phyloP scores from a whole-genome alignment of 37 sponge, comb jelly and placozoan species.

The Beroe forskalii region DNA sequence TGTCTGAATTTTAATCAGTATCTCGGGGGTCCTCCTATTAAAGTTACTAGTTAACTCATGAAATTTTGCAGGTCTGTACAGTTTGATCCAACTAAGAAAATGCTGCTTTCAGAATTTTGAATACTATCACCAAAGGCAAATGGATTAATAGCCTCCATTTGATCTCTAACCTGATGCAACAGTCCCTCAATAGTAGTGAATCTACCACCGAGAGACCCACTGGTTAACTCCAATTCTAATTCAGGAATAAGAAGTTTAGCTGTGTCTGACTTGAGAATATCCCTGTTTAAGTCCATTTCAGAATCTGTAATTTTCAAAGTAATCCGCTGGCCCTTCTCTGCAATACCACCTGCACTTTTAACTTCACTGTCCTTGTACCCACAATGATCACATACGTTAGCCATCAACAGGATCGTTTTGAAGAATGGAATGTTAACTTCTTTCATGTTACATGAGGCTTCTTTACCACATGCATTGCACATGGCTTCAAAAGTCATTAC shows the following conservation, averaged over 20 bases:
- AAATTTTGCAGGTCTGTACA: no score
- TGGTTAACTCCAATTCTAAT: constrained; percentile 77
- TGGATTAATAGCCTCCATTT: constrained; percentile 70
- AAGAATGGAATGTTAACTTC: constrained; percentile 42
- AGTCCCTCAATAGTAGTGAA: constrained; percentile 96
- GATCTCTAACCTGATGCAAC: constrained; percentile 72
- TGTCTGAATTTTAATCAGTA: no score
- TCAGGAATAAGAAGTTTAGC: constrained; percentile 76
- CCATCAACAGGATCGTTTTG: constrained; percentile 76
- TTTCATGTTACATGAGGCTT: constrained; percentile 59
- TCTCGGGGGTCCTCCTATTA: no score
- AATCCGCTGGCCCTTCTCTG: constrained; percentile 75
- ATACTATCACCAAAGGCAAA: constrained; percentile 84
- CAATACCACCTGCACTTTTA: constrained; percentile 76
- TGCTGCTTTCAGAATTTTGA: no score
- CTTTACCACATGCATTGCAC: constrained; percentile 62
- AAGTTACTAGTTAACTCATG: no score
- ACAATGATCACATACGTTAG: constrained; percentile 84
- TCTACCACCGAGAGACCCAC: constrained; percentile 80
- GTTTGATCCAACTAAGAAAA: no score
- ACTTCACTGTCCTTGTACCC: constrained; percentile 87
- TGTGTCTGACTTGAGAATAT: constrained; percentile 90
- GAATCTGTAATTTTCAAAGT: constrained; percentile 74
- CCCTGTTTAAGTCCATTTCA: constrained; percentile 77
- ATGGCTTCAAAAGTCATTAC: constrained; percentile 55